A percentile compares a stretch with the other conserved stretches of the same genome.
Conservation (phyloP, 2,888 invertebrate genomes). For the Notodromas monacha region DNA sequence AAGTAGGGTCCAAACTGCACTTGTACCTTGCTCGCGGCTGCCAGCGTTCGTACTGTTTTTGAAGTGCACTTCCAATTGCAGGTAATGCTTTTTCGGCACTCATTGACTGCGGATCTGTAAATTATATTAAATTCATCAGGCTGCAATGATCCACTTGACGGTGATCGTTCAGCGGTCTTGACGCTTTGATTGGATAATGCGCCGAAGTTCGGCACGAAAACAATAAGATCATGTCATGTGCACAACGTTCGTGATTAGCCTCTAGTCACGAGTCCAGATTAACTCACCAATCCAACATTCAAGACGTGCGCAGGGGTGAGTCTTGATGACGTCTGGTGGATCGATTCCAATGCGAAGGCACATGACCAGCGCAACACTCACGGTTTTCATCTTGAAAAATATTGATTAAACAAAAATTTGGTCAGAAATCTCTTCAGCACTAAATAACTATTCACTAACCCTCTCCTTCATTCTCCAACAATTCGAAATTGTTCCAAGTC, state of each 20-base stretch:
- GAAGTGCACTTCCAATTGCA: constrained; percentile 56
- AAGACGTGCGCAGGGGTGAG: constrained; percentile 70
- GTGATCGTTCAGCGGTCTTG: neutral
- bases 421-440: constrained; percentile 1
- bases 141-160: neutral
- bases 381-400: constrained; percentile 70
- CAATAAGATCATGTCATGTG: neutral
- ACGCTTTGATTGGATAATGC: neutral
- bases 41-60: constrained; percentile 92
- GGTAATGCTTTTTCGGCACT: constrained; percentile 72
- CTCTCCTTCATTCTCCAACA: constrained; percentile 76
- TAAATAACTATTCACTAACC: constrained; percentile 19
- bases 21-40: constrained; percentile 91
- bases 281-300: constrained; percentile 81
- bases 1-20: constrained; percentile 80
- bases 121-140: neutral
- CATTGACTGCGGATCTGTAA: constrained; percentile 34
- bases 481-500: constrained; percentile 29
- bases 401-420: constrained; percentile 9
- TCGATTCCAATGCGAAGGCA: constrained; percentile 98
- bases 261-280: too few relatives aligned
- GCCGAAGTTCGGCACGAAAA: too few relatives aligned
- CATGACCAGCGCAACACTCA: constrained; percentile 82
- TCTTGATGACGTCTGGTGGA: constrained; percentile 89
- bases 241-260: neutral